Percentiles rank a stretch among this genome's conserved stretches.
These are phyloP conservation scores for Xiphophorus maculatus DNA, from an alignment of 2,113 vertebrate species.

Conservation along the genomic window DNA sequence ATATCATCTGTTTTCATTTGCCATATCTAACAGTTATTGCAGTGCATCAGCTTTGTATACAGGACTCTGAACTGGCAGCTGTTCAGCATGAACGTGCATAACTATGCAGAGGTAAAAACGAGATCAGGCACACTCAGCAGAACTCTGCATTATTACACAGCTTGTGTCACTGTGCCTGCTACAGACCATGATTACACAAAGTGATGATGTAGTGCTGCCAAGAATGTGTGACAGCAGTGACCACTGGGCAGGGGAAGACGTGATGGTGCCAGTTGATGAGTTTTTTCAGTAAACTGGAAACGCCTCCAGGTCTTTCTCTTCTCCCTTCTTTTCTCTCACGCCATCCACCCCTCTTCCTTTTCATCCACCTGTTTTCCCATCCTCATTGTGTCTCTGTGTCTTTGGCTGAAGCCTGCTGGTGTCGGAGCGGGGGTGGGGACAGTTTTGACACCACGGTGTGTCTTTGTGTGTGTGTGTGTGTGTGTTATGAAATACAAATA, in stretches of 20 bases:
- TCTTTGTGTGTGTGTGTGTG: constrained; percentile 61
- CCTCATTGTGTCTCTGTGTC: constrained; percentile 65
- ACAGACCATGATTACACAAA: constrained; percentile 41
- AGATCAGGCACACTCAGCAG: constrained; percentile 54
- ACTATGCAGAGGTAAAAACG: constrained; percentile 30
- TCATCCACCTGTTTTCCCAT: constrained; percentile 4
- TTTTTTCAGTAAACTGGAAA: constrained; percentile 59
- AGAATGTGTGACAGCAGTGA: constrained; percentile 34
- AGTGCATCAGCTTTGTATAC: not conserved
- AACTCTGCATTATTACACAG: constrained; percentile 29
- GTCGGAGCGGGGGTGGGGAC: constrained; percentile 70
- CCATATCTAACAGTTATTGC: constrained; percentile 13
- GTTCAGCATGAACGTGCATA: constrained; percentile 39
- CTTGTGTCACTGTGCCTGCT: constrained; percentile 41
- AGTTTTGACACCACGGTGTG: constrained; percentile 55
- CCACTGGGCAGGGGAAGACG: constrained; percentile 49
- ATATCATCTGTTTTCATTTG: not conserved
- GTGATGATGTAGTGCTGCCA: constrained; percentile 49
- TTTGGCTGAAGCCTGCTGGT: constrained; percentile 58
- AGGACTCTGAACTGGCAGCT: constrained; percentile 15
- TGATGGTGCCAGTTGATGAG: constrained; percentile 43
- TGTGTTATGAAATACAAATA: constrained; percentile 60
- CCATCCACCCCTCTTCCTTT: constrained; percentile 17
- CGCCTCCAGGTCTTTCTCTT: constrained; percentile 35
- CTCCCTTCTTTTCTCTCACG: constrained; percentile 5